A percentile compares a stretch with the other conserved stretches of the same genome.
Evolutionary conservation across 2,797 vertebrate genomes (phyloP).

Genomic region (Phataginus tetradactyla): DNA sequence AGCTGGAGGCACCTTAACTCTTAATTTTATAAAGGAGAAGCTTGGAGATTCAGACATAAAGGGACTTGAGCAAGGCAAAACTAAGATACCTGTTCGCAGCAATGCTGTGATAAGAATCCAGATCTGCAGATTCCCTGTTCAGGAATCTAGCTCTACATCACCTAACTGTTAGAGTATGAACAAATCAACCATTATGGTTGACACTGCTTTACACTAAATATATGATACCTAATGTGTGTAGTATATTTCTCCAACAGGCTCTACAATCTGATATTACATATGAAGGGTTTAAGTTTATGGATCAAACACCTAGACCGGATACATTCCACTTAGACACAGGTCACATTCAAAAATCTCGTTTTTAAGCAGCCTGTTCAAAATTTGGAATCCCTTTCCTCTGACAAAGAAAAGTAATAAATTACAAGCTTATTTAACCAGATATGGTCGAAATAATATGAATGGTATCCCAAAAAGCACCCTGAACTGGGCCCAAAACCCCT

Average conservation of each 20-base stretch:
- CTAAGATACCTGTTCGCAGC: conserved; percentile 18
- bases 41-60: conserved; percentile 48
- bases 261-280: conserved; percentile 5
- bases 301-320: conserved; percentile 13
- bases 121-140: background rate
- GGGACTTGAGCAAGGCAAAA: conserved; percentile 22
- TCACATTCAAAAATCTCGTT: conserved; percentile 41
- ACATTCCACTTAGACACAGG: conserved; percentile 1
- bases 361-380: conserved; percentile 26
- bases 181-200: background rate
- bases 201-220: conserved; percentile 30
- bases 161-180: background rate
- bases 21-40: conserved; percentile 39
- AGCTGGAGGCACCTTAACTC: background rate
- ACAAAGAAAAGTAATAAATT: conserved; percentile 23
- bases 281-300: background rate
- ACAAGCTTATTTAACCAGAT: background rate
- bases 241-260: background rate
- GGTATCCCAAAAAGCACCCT: background rate
- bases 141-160: background rate
- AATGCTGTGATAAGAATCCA: conserved; percentile 39
- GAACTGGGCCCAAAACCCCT: background rate
- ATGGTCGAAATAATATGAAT: conserved; percentile 15
- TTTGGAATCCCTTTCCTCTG: conserved; percentile 8
- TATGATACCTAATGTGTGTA: background rate